Base-by-base conservation (phyloP, 2,113 vertebrate genomes). In the Coregonus clupeaformis region DNA sequence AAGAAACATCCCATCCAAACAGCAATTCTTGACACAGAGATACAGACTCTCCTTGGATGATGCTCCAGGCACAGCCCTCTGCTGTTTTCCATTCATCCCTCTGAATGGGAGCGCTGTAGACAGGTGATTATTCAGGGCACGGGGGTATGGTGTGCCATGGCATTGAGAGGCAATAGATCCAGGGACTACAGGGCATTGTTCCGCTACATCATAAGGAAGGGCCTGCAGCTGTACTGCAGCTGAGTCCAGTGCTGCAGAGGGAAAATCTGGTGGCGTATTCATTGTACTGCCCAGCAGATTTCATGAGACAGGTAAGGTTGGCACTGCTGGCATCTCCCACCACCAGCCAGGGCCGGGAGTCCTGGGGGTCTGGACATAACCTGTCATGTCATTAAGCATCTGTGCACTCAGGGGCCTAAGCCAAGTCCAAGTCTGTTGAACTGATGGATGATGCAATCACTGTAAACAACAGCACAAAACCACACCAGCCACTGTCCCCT, bases 351-450 rank as follows among this genome's bases (percentile, higher is more conserved):
- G 18, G 77, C 62, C 6, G 3, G 12, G 0, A 16, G 29, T 68
- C 52, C 60, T 5, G 57, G 67, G 60, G 62, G 75, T 69, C 77
- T 59, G 75, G 73, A 71, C 71, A 16, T 77, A 74, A 77, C 78
- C 76, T 76, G 84, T 75, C 71, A 71, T 1, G 73, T 71, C 82
- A 78, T 84, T 82, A 86, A 80, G 79, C 82, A 80, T 84, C 86
- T 84, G 80, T 66, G 71, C 75, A 25, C 74, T 42, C 71, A 36
- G 80, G 80, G 76, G 85, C 49, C 16, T 52, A 52, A 36, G 69
- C 14, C 45, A 2, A 27, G 59, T 73, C 84, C 75, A 47, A 57
- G 16, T 16, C 57, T 22, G 2, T 9, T 62, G 1, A 0, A 45
- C 80, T 79, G 80, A 82, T 81, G 70, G 70, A 81, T 75, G 80